Percentiles rank a stretch among this genome's conserved stretches.
Conservation (phyloP, 2,888 invertebrate species). For the Heliconius erato region DNA sequence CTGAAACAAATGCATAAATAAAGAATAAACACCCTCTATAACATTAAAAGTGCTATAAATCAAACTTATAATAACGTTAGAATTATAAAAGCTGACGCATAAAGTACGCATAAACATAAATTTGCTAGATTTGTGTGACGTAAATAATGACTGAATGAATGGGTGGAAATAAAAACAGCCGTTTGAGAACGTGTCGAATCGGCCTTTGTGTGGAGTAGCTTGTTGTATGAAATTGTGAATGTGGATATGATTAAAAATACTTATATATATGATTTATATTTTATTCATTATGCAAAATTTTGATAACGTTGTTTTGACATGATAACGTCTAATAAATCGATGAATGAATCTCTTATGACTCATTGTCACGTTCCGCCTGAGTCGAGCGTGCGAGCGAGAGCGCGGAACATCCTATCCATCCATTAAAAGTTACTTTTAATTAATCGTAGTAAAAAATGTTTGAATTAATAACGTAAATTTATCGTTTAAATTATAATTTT, state of each 20-base stretch:
- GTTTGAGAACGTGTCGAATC: slow-evolving; percentile 54
- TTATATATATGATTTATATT: no score
- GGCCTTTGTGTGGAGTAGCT: slow-evolving; percentile 48
- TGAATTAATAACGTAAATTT: no score
- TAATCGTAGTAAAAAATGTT: no score
- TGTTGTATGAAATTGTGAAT: neutral
- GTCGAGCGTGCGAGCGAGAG: no score
- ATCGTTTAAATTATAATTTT: no score
- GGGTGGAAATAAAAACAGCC: slow-evolving; percentile 66
- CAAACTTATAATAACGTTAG: slow-evolving; percentile 52
- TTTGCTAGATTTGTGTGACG: slow-evolving; percentile 64
- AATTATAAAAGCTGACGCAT: slow-evolving; percentile 51
- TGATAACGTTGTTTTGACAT: no score
- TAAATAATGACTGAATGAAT: slow-evolving; percentile 65
- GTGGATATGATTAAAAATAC: neutral
- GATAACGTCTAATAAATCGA: no score
- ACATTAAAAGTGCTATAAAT: slow-evolving; percentile 53
- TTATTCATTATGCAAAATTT: no score
- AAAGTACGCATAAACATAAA: slow-evolving; percentile 60
- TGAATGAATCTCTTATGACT: no score
- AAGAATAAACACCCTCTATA: slow-evolving; percentile 44
- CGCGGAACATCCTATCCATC: no score
- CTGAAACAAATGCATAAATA: slow-evolving; percentile 22
- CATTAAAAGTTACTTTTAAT: no score
- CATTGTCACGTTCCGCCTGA: no score